A percentile compares a stretch with the other conserved stretches of the same genome.
These are phyloP conservation scores for Sebastes itinus DNA, from an alignment of 2,797 vertebrate genomes.

Conservation along the genomic window DNA sequence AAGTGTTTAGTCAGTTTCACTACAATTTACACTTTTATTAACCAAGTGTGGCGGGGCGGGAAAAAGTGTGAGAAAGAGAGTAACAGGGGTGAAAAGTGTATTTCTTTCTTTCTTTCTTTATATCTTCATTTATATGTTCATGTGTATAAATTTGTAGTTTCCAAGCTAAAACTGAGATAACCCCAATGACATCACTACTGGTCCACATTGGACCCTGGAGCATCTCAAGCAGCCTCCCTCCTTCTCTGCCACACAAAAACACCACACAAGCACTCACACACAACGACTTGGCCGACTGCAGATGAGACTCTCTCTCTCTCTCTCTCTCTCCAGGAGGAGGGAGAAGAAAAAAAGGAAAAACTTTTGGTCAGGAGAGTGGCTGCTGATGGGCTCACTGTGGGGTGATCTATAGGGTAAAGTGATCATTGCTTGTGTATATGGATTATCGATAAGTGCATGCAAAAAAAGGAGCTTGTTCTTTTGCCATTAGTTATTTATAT, in stretches of 20 bases:
- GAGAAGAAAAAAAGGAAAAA: background rate
- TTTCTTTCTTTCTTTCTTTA: too few relatives aligned
- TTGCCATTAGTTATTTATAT: constrained; percentile 83
- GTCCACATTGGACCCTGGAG: constrained; percentile 7
- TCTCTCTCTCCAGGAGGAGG: background rate
- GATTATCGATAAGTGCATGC: constrained; percentile 58
- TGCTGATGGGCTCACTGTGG: background rate
- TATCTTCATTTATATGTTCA: too few relatives aligned
- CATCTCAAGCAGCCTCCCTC: constrained; percentile 44
- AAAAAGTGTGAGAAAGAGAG: too few relatives aligned
- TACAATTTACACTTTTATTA: too few relatives aligned
- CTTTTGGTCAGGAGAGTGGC: constrained; percentile 34
- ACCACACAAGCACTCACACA: constrained; percentile 10
- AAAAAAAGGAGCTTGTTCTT: constrained; percentile 39
- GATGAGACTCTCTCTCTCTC: background rate
- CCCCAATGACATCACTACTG: too few relatives aligned
- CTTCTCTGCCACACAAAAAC: constrained; percentile 24
- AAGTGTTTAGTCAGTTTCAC: too few relatives aligned
- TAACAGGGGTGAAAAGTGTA: too few relatives aligned
- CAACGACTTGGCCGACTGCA: constrained; percentile 36
- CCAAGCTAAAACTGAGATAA: too few relatives aligned
- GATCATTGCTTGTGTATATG: constrained; percentile 11
- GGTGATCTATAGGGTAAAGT: constrained; percentile 1
- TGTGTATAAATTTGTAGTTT: too few relatives aligned
- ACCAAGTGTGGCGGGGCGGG: too few relatives aligned